Evolutionary conservation across 2,113 vertebrate species (phyloP).

Genomic region (Xenopus tropicalis): UCB_Xtro_10.0 CM004446.2:122978001-122978500

Average conservation of each 20-base stretch:
- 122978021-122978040: no score
- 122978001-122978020: no score
- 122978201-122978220: constrained; percentile 34
- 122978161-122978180: constrained; percentile 2
- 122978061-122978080: no score
- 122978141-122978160: constrained; percentile 14
- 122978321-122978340: constrained; percentile 9
- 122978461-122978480: background rate
- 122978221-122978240: constrained; percentile 37
- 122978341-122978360: constrained; percentile 23
- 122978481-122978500: background rate
- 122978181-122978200: constrained; percentile 26
- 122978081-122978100: no score
- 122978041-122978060: no score
- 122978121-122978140: background rate
- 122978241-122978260: constrained; percentile 44
- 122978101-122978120: background rate
- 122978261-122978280: constrained; percentile 28
- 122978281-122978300: constrained; percentile 27
- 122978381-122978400: background rate
- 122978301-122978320: constrained; percentile 29
- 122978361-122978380: constrained; percentile 3
- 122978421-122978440: background rate
- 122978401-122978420: background rate
- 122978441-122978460: background rate